Conservation (phyloP, 2,797 vertebrate genomes). For the Chelonia mydas region DNA sequence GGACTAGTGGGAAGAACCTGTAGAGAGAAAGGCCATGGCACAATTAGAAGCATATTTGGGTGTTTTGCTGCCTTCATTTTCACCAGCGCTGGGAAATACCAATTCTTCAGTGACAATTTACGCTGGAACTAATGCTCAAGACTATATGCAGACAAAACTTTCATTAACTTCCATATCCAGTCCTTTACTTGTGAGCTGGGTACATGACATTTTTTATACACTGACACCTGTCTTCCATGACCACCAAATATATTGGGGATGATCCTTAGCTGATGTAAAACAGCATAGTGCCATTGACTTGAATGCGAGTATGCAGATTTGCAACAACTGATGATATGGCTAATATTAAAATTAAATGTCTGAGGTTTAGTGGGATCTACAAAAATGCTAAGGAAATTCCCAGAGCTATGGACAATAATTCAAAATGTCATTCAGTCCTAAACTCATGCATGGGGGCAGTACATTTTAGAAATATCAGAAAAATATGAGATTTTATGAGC, state of each 20-base stretch:
- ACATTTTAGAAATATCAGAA: not conserved
- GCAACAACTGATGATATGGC: not conserved
- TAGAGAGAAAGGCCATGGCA: accelerated
- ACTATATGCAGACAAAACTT: not conserved
- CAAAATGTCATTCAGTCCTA: not conserved
- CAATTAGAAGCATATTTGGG: accelerated
- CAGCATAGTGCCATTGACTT: not conserved
- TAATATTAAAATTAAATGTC: not conserved
- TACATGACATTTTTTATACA: not conserved
- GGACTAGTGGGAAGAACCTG: accelerated
- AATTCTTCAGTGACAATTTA: accelerated
- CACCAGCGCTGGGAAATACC: not conserved
- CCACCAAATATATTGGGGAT: not conserved
- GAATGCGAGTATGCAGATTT: not conserved
- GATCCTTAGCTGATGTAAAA: not conserved
- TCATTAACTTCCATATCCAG: accelerated
- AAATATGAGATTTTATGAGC: not conserved
- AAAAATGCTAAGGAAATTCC: not conserved
- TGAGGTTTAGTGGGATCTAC: not conserved
- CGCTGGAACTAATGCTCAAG: not conserved
- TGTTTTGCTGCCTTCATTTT: not conserved
- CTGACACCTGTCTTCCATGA: not conserved
- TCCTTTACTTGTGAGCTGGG: accelerated
- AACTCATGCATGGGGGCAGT: not conserved
- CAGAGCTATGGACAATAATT: not conserved